Evolutionary conservation across 2,797 vertebrate species (phyloP), one percentile per base, ranked within the genome.

Genomic region (Chloroceryle inda): DNA sequence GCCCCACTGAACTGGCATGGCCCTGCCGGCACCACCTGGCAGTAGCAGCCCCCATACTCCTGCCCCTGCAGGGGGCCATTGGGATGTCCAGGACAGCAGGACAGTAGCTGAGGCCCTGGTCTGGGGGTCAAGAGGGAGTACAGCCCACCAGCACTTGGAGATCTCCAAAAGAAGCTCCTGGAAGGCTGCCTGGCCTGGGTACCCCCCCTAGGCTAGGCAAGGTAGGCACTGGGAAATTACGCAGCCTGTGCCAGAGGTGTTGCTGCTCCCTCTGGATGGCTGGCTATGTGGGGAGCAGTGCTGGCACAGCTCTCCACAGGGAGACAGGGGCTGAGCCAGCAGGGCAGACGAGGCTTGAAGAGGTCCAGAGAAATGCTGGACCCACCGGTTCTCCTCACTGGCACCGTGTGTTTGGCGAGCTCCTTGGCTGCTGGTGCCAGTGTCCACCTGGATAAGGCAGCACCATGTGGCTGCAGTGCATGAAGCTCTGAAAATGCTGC

Each of bases 341-440:
- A 0, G 19, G 33, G 13, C 15, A 49, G 45, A 40, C 0, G 5
- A 76, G 18, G 29, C 40, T 49, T 80, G 50, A 81, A 58, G n/a
- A 38, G 13, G 29, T 73, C 49, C 69, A 68, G 66, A 85, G 66
- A 77, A 85, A 73, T 0, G 1, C 35, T 37, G 52, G 26, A 47
- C 40, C 29, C 45, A 8, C 71, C 19, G 20, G 24, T 52, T 67
- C 1, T 0, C 13, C 35, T 68, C n/a, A 35, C 11, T 0, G 0
- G 29, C 6, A 9, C 49, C 68, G 59, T 55, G 13, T 1, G 0
- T 17, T 23, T 0, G 2, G 29, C 2, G 2, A 0, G 0, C 14
- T 61, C 31, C 26, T 49, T 33, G 58, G 12, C 35, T 85, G 55
- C 22, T 1, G 2, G 9, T 59, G 66, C 27, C 3, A 2, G 20